Evolutionary conservation across 2,888 invertebrate species (phyloP).

Genomic region (Dusona sp.): DNA sequence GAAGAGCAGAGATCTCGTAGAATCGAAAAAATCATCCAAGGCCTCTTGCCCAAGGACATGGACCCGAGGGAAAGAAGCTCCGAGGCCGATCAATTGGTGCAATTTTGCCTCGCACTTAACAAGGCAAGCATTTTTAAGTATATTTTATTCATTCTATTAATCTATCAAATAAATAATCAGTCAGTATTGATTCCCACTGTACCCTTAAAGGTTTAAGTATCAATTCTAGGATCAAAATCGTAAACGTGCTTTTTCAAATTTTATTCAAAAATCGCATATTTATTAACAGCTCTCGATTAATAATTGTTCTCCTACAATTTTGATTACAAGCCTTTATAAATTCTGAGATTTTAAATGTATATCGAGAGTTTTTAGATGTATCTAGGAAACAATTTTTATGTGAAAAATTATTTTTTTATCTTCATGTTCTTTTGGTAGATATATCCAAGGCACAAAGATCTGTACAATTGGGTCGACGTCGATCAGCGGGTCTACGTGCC

Average conservation of each 20-base stretch:
- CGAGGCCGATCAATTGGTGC: constrained; percentile 83
- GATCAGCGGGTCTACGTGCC: constrained; percentile 83
- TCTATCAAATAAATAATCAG: background rate
- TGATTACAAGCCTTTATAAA: background rate
- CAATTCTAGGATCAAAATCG: background rate
- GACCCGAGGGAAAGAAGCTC: constrained; percentile 80
- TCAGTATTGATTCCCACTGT: too few relatives aligned
- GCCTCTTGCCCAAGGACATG: constrained; percentile 83
- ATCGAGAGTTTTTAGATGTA: too few relatives aligned
- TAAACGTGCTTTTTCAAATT: background rate
- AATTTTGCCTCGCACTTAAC: constrained; percentile 84
- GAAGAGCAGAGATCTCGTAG: constrained; percentile 82
- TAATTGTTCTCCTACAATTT: background rate
- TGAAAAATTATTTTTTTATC: constrained; percentile 30
- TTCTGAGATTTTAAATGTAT: too few relatives aligned
- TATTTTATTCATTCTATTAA: background rate
- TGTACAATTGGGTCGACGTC: constrained; percentile 83
- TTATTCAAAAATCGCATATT: background rate
- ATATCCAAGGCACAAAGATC: constrained; percentile 84
- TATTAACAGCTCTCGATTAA: background rate
- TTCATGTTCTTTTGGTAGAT: constrained; percentile 75
- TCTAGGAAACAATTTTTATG: background rate
- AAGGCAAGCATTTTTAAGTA: constrained; percentile 83
- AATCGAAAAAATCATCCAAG: constrained; percentile 82
- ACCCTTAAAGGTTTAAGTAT: background rate